Evolutionary conservation across 1,140 invertebrate genomes (phyloP), one percentile per base, ranked within the genome.

Genomic region (Muscidifurax raptorellus): DNA sequence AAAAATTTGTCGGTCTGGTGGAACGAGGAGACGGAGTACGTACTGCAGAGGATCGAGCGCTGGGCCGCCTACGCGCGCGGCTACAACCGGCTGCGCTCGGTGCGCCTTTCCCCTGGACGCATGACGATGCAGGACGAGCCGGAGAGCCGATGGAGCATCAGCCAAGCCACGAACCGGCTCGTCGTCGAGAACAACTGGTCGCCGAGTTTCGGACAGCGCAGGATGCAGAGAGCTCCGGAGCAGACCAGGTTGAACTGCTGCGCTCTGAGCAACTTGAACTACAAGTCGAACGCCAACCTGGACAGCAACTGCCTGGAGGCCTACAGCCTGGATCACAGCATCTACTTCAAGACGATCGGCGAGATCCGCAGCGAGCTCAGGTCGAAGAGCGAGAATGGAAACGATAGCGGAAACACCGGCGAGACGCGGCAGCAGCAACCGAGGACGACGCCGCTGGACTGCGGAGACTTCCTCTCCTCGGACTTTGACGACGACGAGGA

Each of bases 291-390:
- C 81, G 89, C 82, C 7, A 88, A 90, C 64, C 80, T 93, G 32
- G 92, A 93, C 22, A 92, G 87, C 59, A 89, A 85, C 7, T 93
- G 92, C 32, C 80, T 93, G 52, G 90, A 93, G 78, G 90, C 85
- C 2, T 93, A 92, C 40, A 89, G 91, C 18, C 91, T 92, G 79
- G 92, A 93, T 64, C 92, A 93, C 74, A 93, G 92, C 47, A 93
- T 93, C 67, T 93, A 93, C 40, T 93, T 93, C 77, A 92, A 93
- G 85, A 93, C 91, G 0, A 89, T 93, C 13, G 92, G 92, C 0
- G 92, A 92, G 40, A 88, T 91, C 0, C 88, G 64, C 28, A 88
- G 64, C 25, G 78, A 81, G 25, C 22, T 47, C 6, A 0, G 40
- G 9, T 5, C n/a, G 15, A 25, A 13, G 28, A 9, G 5, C 30